Percentiles rank a stretch among this genome's conserved stretches.
phyloP scores from a whole-genome alignment of 30 jellyfish, hydroid and myxozoan species.

The Nemopilema nomurai region DNA sequence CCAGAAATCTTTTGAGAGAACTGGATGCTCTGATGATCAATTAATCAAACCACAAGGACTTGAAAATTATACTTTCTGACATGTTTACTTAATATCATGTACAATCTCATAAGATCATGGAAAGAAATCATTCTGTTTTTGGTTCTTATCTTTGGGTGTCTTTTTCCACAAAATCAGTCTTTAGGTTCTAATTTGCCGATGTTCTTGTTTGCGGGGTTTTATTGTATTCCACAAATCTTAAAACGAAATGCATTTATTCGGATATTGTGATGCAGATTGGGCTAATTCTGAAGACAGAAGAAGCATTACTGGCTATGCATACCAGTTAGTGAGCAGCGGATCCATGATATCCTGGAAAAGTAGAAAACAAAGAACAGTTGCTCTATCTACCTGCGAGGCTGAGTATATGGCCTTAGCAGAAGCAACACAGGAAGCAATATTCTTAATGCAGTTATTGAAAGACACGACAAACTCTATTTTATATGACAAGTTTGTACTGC shows the following conservation, averaged over 20 bases:
- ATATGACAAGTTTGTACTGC: conserved; percentile 21
- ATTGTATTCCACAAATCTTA: conserved; percentile 5
- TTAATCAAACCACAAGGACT: conserved; percentile 35
- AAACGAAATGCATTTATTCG: neutral
- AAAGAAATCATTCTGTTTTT: conserved; percentile 27
- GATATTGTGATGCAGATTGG: conserved; percentile 38
- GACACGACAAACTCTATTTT: conserved; percentile 1
- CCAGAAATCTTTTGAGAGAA: conserved; percentile 44
- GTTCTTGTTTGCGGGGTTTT: conserved; percentile 23
- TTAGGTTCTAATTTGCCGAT: conserved; percentile 6
- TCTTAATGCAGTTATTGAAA: conserved; percentile 8
- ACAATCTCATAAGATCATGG: conserved; percentile 16
- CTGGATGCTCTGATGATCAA: conserved; percentile 44
- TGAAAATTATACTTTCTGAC: conserved; percentile 48
- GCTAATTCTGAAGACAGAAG: conserved; percentile 11
- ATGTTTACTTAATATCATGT: neutral
- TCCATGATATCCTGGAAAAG: conserved; percentile 38
- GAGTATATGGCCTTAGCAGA: conserved; percentile 14
- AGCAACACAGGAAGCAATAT: conserved; percentile 52
- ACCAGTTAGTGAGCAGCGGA: conserved; percentile 13
- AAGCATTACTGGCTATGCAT: conserved; percentile 23
- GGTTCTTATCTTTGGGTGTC: conserved; percentile 16
- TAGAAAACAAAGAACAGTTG: conserved; percentile 31
- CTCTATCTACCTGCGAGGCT: conserved; percentile 45
- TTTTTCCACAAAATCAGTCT: conserved; percentile 19